Evolutionary conservation across 2,888 invertebrate species (phyloP), one percentile per base, ranked within the genome.

Genomic region (Electrophaes corylata): DNA sequence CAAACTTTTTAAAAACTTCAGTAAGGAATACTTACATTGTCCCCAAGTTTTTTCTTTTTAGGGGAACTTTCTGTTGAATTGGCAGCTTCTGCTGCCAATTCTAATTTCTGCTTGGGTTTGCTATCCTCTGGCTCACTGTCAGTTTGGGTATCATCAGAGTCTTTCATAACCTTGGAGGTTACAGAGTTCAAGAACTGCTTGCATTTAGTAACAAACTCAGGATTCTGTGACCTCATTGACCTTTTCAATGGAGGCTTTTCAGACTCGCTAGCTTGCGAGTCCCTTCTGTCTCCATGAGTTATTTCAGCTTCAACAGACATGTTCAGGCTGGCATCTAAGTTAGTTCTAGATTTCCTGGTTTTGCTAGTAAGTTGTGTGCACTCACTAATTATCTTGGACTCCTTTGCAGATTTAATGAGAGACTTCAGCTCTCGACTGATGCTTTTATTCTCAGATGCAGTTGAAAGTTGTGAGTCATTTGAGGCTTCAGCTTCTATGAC

Each of bases 391-490:
- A 95, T 93, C 74, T 95, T 94, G 0, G 95, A 95, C 72, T 95
- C 94, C 75, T 93, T 94, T 19, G 94, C 94, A 11, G 95, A 93
- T 26, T 94, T 94, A 63, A 95, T 93, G 19, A 95, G 81, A 1
- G 93, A 93, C 67, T 93, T 90, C 55, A 95, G 83, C 76, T 95
- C 95, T 61, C 94, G 87, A 57, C 91, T 88, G 50, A 92, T 89
- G 64, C 87, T 83, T 63, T 82, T 88, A 29, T 84, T 88, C 59
- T 91, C 91, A 51, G 79, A 73, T 16, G 63, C 35, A 20, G 89
- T 88, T 39, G 66, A 54, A n/a, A 29, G 71, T 43, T 83, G 83
- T 11, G 86, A 84, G 49, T 88, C 84, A 75, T 81, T 81, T 26
- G 80, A 80, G 20, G 71, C 71, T 48, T 86, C 84, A 44, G 64